phyloP scores from a whole-genome alignment of 2,797 vertebrate species.

The Amniataba percoides region DNA sequence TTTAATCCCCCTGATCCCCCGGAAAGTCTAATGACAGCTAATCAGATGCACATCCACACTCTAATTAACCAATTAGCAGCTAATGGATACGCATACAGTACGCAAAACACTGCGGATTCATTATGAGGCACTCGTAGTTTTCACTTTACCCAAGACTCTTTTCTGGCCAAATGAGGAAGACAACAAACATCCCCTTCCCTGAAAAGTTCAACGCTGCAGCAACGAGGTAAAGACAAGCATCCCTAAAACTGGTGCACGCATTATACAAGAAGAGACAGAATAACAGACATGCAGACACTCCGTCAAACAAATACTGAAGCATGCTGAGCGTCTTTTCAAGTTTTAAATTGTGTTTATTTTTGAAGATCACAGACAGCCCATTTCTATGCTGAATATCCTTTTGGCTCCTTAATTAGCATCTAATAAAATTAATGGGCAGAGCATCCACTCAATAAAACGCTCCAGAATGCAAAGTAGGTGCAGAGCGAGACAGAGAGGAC shows the following conservation, averaged over 20 bases:
- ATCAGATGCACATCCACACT: slow-evolving; percentile 76
- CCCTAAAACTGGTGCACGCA: not conserved
- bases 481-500: not conserved
- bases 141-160: slow-evolving; percentile 57
- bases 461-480: slow-evolving; percentile 38
- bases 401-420: slow-evolving; percentile 49
- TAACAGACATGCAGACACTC: not conserved
- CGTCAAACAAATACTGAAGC: not conserved
- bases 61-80: slow-evolving; percentile 79
- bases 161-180: slow-evolving; percentile 44
- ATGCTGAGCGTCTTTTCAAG: not conserved
- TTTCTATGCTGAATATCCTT: slow-evolving; percentile 40
- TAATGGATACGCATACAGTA: slow-evolving; percentile 71
- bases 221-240: slow-evolving; percentile 13
- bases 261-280: not conserved
- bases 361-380: slow-evolving; percentile 24
- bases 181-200: not conserved
- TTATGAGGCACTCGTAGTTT: slow-evolving; percentile 52
- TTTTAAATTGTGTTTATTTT: slow-evolving; percentile 19
- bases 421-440: slow-evolving; percentile 50
- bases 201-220: slow-evolving; percentile 15
- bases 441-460: slow-evolving; percentile 28
- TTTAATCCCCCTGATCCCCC: slow-evolving; percentile 60
- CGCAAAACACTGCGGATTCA: slow-evolving; percentile 57
- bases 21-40: slow-evolving; percentile 76